phyloP scores from a whole-genome alignment of 2,797 vertebrate species.

The Antennarius maculatus region DNA sequence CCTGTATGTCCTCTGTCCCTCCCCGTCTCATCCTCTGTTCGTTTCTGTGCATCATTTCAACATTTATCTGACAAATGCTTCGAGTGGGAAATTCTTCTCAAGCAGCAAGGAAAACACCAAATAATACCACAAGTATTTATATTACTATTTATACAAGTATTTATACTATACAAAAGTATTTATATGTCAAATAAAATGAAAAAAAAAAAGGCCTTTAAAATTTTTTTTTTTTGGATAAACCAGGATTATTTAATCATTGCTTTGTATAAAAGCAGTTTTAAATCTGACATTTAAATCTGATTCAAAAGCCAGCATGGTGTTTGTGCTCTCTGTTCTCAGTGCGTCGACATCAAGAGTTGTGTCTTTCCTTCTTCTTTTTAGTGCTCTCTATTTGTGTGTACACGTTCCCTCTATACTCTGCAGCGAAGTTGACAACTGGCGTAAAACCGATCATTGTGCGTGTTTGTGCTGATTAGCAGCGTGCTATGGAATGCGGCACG shows the following conservation, averaged over 20 bases:
- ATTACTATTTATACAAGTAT: too few species aligned
- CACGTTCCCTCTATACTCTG: conserved; percentile 17
- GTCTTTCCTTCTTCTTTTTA: conserved; percentile 14
- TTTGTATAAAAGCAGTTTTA: background rate
- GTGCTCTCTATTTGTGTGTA: conserved; percentile 5
- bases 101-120: conserved; percentile 9
- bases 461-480: conserved; percentile 56
- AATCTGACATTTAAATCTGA: background rate
- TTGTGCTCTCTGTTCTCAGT: background rate
- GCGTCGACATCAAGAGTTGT: conserved; percentile 5
- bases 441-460: conserved; percentile 46
- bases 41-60: conserved; percentile 8
- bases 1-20: conserved; percentile 25
- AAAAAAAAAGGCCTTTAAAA: conserved; percentile 4
- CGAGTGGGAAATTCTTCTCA: conserved; percentile 4
- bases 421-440: conserved; percentile 43
- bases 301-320: background rate
- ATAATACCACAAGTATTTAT: background rate
- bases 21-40: background rate
- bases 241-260: background rate
- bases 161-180: too few species aligned
- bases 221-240: background rate
- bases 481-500: conserved; percentile 55
- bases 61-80: conserved; percentile 19
- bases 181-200: too few species aligned